Conservation (phyloP, 2,888 invertebrate species). For the Himalopsyche tibetana region DNA sequence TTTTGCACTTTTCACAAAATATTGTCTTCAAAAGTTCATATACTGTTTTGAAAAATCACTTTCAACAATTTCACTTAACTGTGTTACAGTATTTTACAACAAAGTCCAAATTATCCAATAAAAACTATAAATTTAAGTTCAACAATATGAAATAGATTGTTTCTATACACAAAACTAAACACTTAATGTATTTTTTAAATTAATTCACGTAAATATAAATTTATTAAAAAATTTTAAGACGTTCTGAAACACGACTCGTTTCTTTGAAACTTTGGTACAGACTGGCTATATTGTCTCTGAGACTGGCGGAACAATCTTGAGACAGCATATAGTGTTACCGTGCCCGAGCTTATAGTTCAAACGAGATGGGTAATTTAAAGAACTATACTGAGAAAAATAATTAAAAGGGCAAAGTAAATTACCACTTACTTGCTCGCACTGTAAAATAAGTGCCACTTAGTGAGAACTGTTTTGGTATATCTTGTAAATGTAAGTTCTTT, state of each 20-base stretch:
- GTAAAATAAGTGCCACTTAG: neutral
- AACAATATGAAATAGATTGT: no score
- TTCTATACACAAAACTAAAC: no score
- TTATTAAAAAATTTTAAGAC: neutral
- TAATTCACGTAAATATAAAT: no score
- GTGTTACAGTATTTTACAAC: no score
- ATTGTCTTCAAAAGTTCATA: no score
- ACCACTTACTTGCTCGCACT: neutral
- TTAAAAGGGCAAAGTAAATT: neutral
- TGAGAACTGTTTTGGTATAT: neutral
- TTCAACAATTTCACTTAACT: no score
- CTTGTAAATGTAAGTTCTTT: no score
- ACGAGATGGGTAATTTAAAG: neutral
- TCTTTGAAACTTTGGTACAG: neutral
- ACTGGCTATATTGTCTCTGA: neutral
- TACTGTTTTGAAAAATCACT: no score
- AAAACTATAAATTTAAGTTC: no score
- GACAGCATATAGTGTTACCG: neutral
- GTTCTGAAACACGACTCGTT: neutral
- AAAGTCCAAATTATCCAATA: no score
- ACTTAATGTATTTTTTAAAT: no score
- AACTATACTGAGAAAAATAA: neutral
- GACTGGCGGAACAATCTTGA: neutral
- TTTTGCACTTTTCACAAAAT: no score
- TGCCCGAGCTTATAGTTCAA: neutral